Base-by-base conservation (phyloP, 2,797 vertebrate genomes). In the Bovichtus variegatus region DNA sequence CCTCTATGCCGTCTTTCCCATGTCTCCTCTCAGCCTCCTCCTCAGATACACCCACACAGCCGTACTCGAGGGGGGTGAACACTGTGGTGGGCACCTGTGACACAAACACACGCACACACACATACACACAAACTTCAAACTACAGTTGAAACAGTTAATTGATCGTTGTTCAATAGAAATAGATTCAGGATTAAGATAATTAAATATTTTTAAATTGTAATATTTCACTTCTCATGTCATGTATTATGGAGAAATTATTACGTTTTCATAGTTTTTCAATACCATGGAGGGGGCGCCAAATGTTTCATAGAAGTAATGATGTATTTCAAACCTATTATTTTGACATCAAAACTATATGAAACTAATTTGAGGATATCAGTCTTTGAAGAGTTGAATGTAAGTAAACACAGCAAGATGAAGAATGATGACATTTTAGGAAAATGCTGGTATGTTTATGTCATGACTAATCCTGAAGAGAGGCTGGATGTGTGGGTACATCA, bases 41-140 rank as follows among this genome's bases (percentile, higher is more conserved):
- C 86, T 99, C 97, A 0, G 97, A 97, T n/a, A 99, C 86, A 36
- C 98, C 98, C 46, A 99, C 97, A 66, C 97, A 98, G 78, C 97
- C 95, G 0, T 99, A 99, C 66, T 99, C 98, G 2, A 99, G 88
- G 0, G 98, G 98, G 21, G 98, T 99, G 86, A 99, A 99, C 54
- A 99, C 96, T 0, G 98, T 97, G 1, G 98, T 99, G 47, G 98
- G 92, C 10, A 99, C 97, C 97, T 99, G 85, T 68, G 50, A 79
- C 29, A 86, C 31, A 82, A 3, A 79, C 36, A 31, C 41, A 67
- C 44, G 72, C 49, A 67, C 31, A 77, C 43, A 78, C 43, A 74
- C 59, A 78, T 23, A 79, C 66, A 78, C 46, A 69, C 74, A 66
- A 47, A 38, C 21, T 8, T 58, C 21, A 47, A 27, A 11, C 29